A percentile compares a stretch with the other conserved stretches of the same genome.
phyloP scores from a whole-genome alignment of 1,140 invertebrate genomes.

The Dufourea novaeangliae region DNA sequence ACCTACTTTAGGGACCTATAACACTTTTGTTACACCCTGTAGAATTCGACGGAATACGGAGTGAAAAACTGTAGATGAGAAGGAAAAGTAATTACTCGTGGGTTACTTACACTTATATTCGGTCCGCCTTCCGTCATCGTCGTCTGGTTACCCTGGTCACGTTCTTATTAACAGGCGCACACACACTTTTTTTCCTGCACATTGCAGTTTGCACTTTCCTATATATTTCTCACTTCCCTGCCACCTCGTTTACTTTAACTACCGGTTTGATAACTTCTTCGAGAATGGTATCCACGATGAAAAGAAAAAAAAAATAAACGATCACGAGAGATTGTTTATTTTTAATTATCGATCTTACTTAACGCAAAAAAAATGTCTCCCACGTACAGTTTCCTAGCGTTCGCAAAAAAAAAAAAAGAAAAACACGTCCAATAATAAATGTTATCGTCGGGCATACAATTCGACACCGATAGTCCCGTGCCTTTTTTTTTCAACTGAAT shows the following conservation, averaged over 20 bases:
- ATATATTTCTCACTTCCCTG: constrained; percentile 15
- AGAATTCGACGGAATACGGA: too few relatives aligned
- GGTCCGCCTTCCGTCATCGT: constrained; percentile 46
- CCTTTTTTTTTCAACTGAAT: background rate
- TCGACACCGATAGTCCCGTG: too few relatives aligned
- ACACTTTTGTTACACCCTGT: too few relatives aligned
- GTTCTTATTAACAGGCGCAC: constrained; percentile 20
- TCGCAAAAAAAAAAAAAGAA: background rate
- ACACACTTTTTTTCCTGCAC: constrained; percentile 45
- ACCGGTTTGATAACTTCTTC: background rate
- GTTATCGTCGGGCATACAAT: too few relatives aligned
- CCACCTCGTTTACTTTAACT: background rate
- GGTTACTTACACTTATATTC: constrained; percentile 37
- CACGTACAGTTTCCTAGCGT: background rate
- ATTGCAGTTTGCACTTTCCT: constrained; percentile 31
- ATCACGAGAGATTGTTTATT: background rate
- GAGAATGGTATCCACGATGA: constrained; percentile 3
- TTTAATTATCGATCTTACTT: constrained; percentile 1
- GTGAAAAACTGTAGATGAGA: background rate
- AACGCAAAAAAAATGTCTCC: background rate
- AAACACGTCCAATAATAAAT: background rate
- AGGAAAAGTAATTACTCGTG: background rate
- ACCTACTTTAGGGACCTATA: too few relatives aligned
- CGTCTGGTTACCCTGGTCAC: constrained; percentile 19
- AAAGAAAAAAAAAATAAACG: background rate